Percentiles rank a stretch among this genome's conserved stretches.
These are phyloP conservation scores for Leptopilina myrica DNA, from an alignment of 2,888 invertebrate genomes.

Conservation along the genomic window DNA sequence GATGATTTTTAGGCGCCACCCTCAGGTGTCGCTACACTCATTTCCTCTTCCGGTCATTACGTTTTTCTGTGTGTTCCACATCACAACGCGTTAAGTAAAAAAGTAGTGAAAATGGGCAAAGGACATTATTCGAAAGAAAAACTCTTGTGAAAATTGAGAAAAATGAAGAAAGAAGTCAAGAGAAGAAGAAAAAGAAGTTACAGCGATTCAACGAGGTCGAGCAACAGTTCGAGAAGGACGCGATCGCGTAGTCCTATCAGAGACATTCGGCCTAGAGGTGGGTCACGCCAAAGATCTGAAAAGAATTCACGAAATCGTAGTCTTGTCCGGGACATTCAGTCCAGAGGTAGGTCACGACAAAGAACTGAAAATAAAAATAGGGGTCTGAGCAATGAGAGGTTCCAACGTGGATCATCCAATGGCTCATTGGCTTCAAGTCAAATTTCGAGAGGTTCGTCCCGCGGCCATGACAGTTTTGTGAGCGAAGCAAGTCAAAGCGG, in stretches of 20 bases:
- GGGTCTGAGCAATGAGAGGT: too few species aligned
- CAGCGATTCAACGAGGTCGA: not conserved
- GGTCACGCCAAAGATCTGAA: too few species aligned
- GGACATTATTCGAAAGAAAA: not conserved
- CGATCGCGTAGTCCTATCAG: constrained; percentile 10
- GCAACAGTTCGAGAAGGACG: not conserved
- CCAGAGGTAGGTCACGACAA: not conserved
- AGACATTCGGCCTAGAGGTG: too few species aligned
- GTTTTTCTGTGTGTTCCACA: not conserved
- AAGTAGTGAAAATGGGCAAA: not conserved
- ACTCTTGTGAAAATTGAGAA: not conserved
- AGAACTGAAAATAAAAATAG: too few species aligned
- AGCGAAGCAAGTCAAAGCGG: not conserved
- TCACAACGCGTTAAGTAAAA: not conserved
- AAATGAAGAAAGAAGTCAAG: not conserved
- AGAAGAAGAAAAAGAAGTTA: not conserved
- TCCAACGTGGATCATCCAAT: too few species aligned
- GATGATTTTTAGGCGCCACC: too few species aligned
- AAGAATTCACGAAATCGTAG: too few species aligned
- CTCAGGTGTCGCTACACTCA: too few species aligned
- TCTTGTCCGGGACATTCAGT: not conserved
- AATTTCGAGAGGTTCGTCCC: not conserved
- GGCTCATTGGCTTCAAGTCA: too few species aligned
- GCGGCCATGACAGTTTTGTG: not conserved
- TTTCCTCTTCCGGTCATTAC: not conserved